phyloP scores from a whole-genome alignment of 2,797 vertebrate species.

The Poeciliopsis turneri region DNA sequence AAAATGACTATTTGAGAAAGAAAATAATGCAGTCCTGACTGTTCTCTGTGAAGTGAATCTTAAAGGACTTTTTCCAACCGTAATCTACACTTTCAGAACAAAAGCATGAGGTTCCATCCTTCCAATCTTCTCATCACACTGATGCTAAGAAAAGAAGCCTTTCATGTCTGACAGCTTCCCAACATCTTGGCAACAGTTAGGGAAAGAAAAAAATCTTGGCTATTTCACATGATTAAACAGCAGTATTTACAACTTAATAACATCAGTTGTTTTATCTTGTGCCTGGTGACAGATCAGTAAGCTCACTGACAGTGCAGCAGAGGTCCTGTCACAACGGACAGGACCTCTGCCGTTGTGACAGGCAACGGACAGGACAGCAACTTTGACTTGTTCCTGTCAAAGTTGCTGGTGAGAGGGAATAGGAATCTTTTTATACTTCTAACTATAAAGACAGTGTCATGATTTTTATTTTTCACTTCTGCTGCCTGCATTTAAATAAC shows the following conservation, averaged over 20 bases:
- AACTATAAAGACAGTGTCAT: not conserved
- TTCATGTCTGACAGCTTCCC: conserved; percentile 2
- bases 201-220: not conserved
- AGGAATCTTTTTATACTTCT: not conserved
- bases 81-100: not conserved
- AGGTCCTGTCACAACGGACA: conserved; percentile 2
- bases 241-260: conserved; percentile 11
- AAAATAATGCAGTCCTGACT: not conserved
- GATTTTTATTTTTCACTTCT: not conserved
- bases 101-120: not conserved
- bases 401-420: not conserved
- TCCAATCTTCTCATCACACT: conserved; percentile 16
- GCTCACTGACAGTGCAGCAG: conserved; percentile 3
- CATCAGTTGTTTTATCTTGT: conserved; percentile 21
- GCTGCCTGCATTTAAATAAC: not conserved
- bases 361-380: too few relatives aligned
- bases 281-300: conserved; percentile 6
- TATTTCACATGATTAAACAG: not conserved
- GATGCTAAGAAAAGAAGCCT: conserved; percentile 42
- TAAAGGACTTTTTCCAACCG: not conserved
- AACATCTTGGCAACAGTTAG: not conserved
- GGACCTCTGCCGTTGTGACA: too few relatives aligned
- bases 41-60: not conserved
- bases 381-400: conserved; percentile 4
- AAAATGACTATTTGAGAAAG: not conserved